Evolutionary conservation across 2,113 vertebrate species (phyloP).

Genomic region (Sturnira hondurensis): DNA sequence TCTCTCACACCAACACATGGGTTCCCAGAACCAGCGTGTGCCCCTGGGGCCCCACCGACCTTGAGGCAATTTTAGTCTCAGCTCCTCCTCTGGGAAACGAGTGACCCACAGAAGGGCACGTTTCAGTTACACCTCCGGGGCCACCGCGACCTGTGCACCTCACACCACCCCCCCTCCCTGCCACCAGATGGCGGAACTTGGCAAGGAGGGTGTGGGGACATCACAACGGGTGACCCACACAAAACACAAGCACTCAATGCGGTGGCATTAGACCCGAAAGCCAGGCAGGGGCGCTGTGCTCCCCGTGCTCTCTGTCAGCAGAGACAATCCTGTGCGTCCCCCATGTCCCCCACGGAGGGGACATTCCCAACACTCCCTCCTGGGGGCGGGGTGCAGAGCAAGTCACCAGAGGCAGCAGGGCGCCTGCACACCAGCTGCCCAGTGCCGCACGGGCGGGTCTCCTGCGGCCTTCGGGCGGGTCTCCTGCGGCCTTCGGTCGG

Average conservation of each 20-base stretch:
- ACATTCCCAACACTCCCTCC: background rate
- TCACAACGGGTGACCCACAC: accelerated
- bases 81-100: background rate
- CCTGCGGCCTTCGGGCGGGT: too few relatives aligned
- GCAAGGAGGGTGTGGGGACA: background rate
- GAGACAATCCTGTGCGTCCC: accelerated
- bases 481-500: accelerated
- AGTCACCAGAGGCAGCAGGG: accelerated
- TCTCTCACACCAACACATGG: accelerated
- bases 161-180: background rate
- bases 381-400: too few relatives aligned
- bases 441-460: accelerated
- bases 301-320: background rate
- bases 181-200: accelerated
- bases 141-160: accelerated
- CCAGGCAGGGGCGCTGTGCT: accelerated
- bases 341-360: background rate
- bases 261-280: background rate
- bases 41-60: accelerated
- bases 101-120: accelerated
- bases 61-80: accelerated
- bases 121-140: background rate
- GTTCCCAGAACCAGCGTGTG: background rate
- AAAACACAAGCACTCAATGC: background rate
- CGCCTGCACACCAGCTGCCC: accelerated